A percentile compares a stretch with the other conserved stretches of the same genome.
Evolutionary conservation across 2,797 vertebrate genomes (phyloP).

Genomic region (Rachycentron canadum): DNA sequence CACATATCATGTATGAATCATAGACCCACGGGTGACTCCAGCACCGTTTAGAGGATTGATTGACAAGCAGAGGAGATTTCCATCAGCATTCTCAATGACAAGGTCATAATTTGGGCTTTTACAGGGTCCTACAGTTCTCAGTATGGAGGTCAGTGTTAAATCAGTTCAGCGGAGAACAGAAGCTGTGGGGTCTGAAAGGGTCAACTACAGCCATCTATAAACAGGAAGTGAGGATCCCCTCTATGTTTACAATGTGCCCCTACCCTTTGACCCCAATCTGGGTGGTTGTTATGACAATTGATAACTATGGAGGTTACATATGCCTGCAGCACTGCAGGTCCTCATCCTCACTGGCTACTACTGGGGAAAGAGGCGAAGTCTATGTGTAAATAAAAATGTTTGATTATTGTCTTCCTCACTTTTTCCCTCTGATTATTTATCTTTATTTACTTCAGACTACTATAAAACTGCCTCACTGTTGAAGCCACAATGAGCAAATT

Average conservation of each 20-base stretch:
- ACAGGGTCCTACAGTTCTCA: background rate
- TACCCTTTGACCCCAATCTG: conserved; percentile 72
- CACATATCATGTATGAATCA: background rate
- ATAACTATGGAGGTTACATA: conserved; percentile 43
- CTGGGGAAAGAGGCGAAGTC: background rate
- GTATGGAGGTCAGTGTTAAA: conserved; percentile 16
- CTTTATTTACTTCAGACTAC: conserved; percentile 42
- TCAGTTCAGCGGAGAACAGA: conserved; percentile 46
- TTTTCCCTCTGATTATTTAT: conserved; percentile 8
- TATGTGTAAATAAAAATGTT: background rate
- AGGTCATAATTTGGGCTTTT: conserved; percentile 1
- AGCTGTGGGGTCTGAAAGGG: conserved; percentile 48
- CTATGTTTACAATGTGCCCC: conserved; percentile 71
- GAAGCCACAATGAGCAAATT: conserved; percentile 26
- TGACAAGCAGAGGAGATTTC: background rate
- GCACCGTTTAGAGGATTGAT: background rate
- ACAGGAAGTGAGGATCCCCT: conserved; percentile 76
- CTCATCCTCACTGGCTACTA: background rate
- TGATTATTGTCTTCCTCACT: conserved; percentile 8
- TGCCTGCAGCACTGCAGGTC: conserved; percentile 41
- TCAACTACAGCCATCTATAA: conserved; percentile 60
- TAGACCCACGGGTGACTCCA: background rate
- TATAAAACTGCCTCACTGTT: no score
- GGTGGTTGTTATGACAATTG: conserved; percentile 71
- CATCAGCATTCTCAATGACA: background rate